phyloP scores from a whole-genome alignment of 2,113 vertebrate species.

The Embiotoca jacksoni region DNA sequence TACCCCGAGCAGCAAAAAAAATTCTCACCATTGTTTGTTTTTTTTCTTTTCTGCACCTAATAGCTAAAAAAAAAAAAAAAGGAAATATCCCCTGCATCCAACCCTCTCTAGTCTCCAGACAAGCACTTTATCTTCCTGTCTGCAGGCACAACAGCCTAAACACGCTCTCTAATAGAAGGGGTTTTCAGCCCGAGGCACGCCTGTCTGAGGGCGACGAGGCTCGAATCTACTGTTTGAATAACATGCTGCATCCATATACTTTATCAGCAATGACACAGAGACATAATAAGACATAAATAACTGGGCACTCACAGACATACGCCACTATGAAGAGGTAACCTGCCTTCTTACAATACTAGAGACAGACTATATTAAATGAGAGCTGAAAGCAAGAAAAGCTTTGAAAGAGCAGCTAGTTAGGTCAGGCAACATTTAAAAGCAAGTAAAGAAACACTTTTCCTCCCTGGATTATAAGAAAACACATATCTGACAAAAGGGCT shows the following conservation, averaged over 20 bases:
- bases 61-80: conserved; percentile 54
- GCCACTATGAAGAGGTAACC: not conserved
- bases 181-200: conserved; percentile 44
- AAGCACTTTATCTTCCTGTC: conserved; percentile 70
- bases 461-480: too few species aligned
- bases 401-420: conserved; percentile 24
- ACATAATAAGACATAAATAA: conserved; percentile 40
- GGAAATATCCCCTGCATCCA: conserved; percentile 62
- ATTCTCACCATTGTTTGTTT: conserved; percentile 21
- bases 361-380: conserved; percentile 8
- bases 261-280: conserved; percentile 48
- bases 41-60: conserved; percentile 51
- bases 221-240: conserved; percentile 54
- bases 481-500: not conserved
- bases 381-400: conserved; percentile 16
- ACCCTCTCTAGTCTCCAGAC: conserved; percentile 53
- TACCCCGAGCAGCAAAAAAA: conserved; percentile 14
- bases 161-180: conserved; percentile 59
- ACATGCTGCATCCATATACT: conserved; percentile 24
- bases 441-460: too few species aligned
- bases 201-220: conserved; percentile 52
- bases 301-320: conserved; percentile 2
- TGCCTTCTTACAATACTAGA: conserved; percentile 13
- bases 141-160: conserved; percentile 64
- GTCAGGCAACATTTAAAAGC: conserved; percentile 12